A percentile compares a stretch with the other conserved stretches of the same genome.
Conservation (phyloP, 2,888 invertebrate species). For the Drosophila pegasa region DNA sequence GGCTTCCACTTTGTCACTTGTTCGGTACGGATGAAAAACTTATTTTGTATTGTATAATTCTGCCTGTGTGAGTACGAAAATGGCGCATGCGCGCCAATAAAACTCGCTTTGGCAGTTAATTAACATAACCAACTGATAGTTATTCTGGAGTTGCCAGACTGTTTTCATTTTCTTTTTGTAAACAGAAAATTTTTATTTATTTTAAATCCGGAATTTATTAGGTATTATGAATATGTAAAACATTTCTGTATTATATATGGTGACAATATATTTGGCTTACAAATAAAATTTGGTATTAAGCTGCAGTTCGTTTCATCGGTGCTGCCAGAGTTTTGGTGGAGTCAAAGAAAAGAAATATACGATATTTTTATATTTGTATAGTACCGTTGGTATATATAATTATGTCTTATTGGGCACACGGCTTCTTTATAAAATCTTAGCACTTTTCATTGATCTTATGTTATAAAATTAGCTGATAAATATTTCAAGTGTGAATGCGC, state of each 20-base stretch:
- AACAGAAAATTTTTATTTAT: too few species aligned
- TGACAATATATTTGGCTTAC: not conserved
- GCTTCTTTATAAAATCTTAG: not conserved
- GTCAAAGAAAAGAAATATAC: too few species aligned
- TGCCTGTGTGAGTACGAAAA: slow-evolving; percentile 18
- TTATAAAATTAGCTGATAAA: not conserved
- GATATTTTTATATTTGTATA: not conserved
- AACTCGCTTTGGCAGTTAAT: not conserved
- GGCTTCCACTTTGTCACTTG: slow-evolving; percentile 3
- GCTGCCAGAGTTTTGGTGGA: not conserved
- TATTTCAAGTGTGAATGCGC: not conserved
- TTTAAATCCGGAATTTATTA: not conserved
- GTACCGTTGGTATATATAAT: not conserved
- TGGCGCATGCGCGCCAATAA: slow-evolving; percentile 39
- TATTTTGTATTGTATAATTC: slow-evolving; percentile 76
- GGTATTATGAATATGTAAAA: not conserved
- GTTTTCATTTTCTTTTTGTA: too few species aligned
- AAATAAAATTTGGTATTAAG: not conserved
- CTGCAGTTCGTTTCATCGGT: not conserved
- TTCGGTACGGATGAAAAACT: slow-evolving; percentile 44
- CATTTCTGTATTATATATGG: not conserved
- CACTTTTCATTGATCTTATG: not conserved
- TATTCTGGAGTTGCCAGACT: slow-evolving; percentile 27
- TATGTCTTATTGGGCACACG: not conserved
- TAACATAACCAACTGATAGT: slow-evolving; percentile 13